Evolutionary conservation across 2,113 vertebrate genomes (phyloP).

Genomic region (Cheilinus undulatus): DNA sequence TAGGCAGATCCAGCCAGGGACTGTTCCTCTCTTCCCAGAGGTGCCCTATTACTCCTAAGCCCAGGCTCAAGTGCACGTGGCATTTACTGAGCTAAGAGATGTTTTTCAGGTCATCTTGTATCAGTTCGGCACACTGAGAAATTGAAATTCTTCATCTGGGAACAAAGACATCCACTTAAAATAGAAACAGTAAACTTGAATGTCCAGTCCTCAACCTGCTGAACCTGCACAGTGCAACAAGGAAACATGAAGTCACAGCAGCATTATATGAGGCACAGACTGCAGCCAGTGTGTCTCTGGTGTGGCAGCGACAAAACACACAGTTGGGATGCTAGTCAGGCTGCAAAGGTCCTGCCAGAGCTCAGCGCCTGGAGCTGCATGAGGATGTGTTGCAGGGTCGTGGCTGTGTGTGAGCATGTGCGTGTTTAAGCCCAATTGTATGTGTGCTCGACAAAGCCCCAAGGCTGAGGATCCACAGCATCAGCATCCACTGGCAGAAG

Average conservation of each 20-base stretch:
- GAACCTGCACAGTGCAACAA: constrained; percentile 50
- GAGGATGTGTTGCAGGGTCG: constrained; percentile 30
- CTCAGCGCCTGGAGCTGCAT: constrained; percentile 52
- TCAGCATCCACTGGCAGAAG: constrained; percentile 69
- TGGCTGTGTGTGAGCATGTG: constrained; percentile 3
- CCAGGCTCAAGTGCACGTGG: constrained; percentile 32
- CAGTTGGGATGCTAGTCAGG: constrained; percentile 64
- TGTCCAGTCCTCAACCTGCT: constrained; percentile 22
- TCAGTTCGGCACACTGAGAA: constrained; percentile 34
- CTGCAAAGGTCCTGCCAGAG: constrained; percentile 63
- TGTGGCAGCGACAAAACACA: constrained; percentile 57
- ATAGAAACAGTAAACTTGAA: constrained; percentile 41
- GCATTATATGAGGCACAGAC: constrained; percentile 45
- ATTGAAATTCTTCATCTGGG: constrained; percentile 43
- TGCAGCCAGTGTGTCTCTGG: constrained; percentile 45
- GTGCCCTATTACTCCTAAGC: constrained; percentile 35
- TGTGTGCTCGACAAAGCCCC: constrained; percentile 70
- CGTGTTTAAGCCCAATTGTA: constrained; percentile 53
- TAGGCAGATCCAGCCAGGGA: constrained; percentile 38
- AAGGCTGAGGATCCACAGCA: constrained; percentile 70
- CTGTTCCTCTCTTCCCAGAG: constrained; percentile 37
- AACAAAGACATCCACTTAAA: constrained; percentile 51
- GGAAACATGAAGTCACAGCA: constrained; percentile 30
- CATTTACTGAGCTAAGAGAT: constrained; percentile 40
- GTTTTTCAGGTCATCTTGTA: constrained; percentile 60